Evolutionary conservation across 2,113 vertebrate species (phyloP).

Genomic region (Xiphophorus maculatus): DNA sequence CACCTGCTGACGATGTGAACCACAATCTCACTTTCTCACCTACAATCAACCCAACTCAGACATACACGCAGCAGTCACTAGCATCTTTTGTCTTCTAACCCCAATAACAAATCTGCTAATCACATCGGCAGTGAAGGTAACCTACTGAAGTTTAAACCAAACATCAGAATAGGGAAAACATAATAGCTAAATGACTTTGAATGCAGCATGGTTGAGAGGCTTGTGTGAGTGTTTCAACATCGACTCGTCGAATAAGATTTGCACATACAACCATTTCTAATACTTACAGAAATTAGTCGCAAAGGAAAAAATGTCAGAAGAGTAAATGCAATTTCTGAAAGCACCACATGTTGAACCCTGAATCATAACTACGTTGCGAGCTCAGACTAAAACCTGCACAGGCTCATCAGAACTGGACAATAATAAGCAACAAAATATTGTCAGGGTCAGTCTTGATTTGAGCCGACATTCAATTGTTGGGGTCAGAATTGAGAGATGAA

Average conservation of each 20-base stretch:
- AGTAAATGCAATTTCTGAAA: neutral
- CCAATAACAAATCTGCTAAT: neutral
- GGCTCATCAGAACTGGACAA: neutral
- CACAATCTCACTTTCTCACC: neutral
- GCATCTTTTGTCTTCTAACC: too few relatives aligned
- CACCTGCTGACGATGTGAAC: neutral
- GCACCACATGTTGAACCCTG: neutral
- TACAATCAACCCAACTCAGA: too few relatives aligned
- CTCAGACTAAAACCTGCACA: neutral
- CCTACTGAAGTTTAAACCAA: neutral
- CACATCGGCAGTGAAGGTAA: neutral
- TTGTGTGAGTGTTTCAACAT: neutral
- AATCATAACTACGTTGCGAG: neutral
- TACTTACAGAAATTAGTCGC: neutral
- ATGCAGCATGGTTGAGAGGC: neutral
- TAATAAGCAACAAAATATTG: neutral
- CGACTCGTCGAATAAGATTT: neutral
- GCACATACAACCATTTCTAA: neutral
- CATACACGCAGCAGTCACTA: too few relatives aligned
- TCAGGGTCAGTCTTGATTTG: neutral
- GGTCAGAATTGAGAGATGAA: neutral
- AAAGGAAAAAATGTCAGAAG: neutral
- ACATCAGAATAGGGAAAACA: too few relatives aligned
- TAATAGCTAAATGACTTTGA: neutral
- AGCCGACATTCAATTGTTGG: neutral